Evolutionary conservation across 2,888 invertebrate species (phyloP), one percentile per base, ranked within the genome.

Genomic region (Thecocarcelia acutangulata): DNA sequence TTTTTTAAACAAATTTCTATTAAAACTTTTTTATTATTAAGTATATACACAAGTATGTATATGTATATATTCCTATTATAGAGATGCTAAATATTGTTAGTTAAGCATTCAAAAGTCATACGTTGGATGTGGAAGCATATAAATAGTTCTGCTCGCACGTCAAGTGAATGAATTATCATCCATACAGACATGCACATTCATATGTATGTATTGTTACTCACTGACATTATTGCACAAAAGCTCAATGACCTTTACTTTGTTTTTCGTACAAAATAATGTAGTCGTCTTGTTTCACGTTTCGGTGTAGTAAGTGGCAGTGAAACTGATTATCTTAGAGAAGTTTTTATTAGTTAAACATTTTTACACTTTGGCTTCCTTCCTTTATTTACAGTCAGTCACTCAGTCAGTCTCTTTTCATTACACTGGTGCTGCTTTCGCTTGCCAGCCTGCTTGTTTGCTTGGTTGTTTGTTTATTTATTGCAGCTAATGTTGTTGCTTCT

Each of bases 171-270:
- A 73, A 64, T 58, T 48, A 64, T 44, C 37, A 68, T 19, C 19
- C 24, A 59, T 15, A 54, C 54, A 72, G 15, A 58, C 9, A 8
- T 8, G 8, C 33, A 33, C 33, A 33, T 28, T 4, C 28, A 28
- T 8, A 33, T 8, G 33, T 8, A 33, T 33, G 33, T 8, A 33
- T 54, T 66, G 59, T 66, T 64, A 61, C 42, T 59, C 68, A 42
- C 69, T 81, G 81, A 56, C 81, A 77, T 77, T 81, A 77, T 77
- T 64, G 77, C 73, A 64, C 58, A 74, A 81, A 81, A 81, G 81
- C 77, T 74, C 81, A 81, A 73, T 77, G 73, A 77, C 81, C 81
- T 81, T 81, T 77, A 44, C 50, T 61, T 42, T 52, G 52, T n/a
- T 42, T 50, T 66, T 50, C 33, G 37, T 78, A 42, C 46, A 19